Percentiles rank a stretch among this genome's conserved stretches.
Evolutionary conservation across 2,888 invertebrate species (phyloP).

Genomic region (Eurytoma adleriae): DNA sequence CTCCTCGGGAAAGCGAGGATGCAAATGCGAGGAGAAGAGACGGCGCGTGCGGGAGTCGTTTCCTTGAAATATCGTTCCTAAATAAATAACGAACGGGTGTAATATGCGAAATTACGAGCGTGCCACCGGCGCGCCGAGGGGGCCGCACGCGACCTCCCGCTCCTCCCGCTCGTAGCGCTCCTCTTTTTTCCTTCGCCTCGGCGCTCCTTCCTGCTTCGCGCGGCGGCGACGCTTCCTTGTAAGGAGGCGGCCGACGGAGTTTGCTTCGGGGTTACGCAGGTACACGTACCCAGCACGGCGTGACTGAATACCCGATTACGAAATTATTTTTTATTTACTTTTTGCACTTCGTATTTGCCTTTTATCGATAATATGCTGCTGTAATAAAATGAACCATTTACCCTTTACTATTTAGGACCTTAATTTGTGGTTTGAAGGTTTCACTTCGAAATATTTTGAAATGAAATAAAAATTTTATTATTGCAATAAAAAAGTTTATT

Average conservation of each 20-base stretch:
- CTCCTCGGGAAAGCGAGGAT: conserved; percentile 27
- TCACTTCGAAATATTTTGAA: no score
- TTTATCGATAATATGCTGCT: no score
- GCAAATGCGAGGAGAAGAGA: conserved; percentile 55
- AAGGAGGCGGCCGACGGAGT: not conserved
- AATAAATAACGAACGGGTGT: conserved; percentile 71
- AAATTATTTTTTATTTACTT: no score
- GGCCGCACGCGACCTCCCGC: conserved; percentile 12
- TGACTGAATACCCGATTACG: no score
- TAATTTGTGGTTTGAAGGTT: no score
- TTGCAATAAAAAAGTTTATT: no score
- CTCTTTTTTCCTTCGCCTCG: not conserved
- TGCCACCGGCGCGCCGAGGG: not conserved
- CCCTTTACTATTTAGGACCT: no score
- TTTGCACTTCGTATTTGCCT: no score
- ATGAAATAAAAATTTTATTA: no score
- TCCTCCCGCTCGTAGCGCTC: not conserved
- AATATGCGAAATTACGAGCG: conserved; percentile 67
- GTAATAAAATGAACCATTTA: no score
- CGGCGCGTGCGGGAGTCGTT: conserved; percentile 66
- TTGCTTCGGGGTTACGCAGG: not conserved
- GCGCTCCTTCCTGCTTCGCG: not conserved
- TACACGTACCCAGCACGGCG: not conserved
- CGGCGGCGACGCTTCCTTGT: not conserved
- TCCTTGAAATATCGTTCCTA: conserved; percentile 68